Evolutionary conservation across 1,140 invertebrate species (phyloP).

Genomic region (Papilio glaucus): DNA sequence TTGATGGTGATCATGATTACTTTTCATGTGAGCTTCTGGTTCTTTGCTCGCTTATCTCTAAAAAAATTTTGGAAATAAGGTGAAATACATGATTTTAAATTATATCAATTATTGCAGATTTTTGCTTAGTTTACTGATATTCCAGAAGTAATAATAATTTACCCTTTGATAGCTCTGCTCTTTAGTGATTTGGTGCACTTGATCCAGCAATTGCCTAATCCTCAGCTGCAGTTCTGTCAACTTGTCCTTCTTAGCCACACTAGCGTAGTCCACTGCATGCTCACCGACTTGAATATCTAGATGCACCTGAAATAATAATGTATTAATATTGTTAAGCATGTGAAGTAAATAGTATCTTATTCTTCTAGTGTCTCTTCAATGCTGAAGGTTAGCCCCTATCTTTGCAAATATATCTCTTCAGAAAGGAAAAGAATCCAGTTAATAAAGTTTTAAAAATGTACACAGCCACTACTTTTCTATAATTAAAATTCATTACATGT

Average conservation of each 20-base stretch:
- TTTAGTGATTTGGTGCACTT: conserved; percentile 99
- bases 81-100: too few species aligned
- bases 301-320: conserved; percentile 88
- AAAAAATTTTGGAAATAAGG: too few species aligned
- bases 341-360: neutral
- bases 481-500: neutral
- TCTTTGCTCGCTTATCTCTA: too few species aligned
- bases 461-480: neutral
- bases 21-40: too few species aligned
- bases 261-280: conserved; percentile 98
- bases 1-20: too few species aligned
- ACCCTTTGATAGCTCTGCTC: conserved; percentile 99
- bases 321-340: conserved; percentile 7
- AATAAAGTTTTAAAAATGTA: neutral
- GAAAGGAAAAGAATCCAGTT: too few species aligned
- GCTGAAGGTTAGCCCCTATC: too few species aligned
- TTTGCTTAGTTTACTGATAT: too few species aligned
- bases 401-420: too few species aligned
- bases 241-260: conserved; percentile 99
- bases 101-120: too few species aligned
- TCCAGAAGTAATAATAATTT: too few species aligned
- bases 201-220: conserved; percentile 97
- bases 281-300: conserved; percentile 99
- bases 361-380: too few species aligned
- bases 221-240: conserved; percentile 97